Conservation (phyloP, 2,797 vertebrate species). For the Alfaro cultratus region DNA sequence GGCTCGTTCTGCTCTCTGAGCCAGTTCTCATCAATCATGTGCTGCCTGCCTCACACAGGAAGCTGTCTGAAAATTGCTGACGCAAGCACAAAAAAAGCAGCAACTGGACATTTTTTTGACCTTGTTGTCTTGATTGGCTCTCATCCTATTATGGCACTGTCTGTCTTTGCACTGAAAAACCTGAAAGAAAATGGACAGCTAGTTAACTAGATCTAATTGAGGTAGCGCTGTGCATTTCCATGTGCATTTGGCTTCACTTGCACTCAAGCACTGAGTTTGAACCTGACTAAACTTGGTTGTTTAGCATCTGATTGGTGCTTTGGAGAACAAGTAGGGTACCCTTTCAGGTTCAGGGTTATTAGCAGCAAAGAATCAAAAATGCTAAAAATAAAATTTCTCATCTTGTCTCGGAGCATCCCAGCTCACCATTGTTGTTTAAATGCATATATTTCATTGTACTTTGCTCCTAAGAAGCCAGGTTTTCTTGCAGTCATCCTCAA, state of each 20-base stretch:
- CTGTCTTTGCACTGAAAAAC: conserved; percentile 33
- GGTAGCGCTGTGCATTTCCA: not conserved
- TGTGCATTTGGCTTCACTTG: not conserved
- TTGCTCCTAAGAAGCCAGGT: not conserved
- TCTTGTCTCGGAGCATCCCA: not conserved
- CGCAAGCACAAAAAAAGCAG: conserved; percentile 55
- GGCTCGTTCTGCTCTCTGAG: conserved; percentile 48
- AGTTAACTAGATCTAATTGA: conserved; percentile 33
- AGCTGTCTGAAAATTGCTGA: conserved; percentile 69
- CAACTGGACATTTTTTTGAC: conserved; percentile 15
- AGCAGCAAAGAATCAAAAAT: not conserved
- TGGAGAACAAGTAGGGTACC: not conserved
- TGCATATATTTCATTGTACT: not conserved
- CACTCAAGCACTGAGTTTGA: not conserved
- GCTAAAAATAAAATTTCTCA: not conserved
- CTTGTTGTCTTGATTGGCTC: conserved; percentile 44
- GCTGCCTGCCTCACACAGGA: conserved; percentile 44
- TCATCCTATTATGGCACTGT: conserved; percentile 57
- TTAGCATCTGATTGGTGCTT: not conserved
- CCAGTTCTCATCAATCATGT: conserved; percentile 67
- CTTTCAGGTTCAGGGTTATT: not conserved
- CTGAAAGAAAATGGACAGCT: conserved; percentile 34
- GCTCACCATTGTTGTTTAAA: not conserved
- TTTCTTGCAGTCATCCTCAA: not conserved
- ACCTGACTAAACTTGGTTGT: not conserved